Base-by-base conservation (phyloP, 1,140 invertebrate genomes). In the Hyles euphorbiae region DNA sequence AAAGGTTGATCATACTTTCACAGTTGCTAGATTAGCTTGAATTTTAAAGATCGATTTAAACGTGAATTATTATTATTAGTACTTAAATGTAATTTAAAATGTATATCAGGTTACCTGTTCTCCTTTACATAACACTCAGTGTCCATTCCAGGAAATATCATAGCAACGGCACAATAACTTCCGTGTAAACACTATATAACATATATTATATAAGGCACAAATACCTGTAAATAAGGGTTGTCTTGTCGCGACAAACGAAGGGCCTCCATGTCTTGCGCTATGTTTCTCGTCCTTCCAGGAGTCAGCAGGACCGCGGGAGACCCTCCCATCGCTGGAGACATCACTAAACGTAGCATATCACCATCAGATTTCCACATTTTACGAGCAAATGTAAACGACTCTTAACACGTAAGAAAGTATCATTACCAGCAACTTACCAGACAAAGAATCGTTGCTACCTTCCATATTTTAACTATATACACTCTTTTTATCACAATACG, bases 191-290 rank as follows among this genome's bases (percentile, higher is more conserved):
- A 47, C 12, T 40, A 2, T 12, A 11, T 47, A 10, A 22, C 22
- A 6, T 10, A 48, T 11, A 56, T 74, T 68, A 68, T 50, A 54
- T 68, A 63, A 72, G 47, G 44, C n/a, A 33, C n/a, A 36, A n/a
- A 53, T 75, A 94, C 94, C 90, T 94, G 93, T 61, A 96, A 87
- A 82, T 94, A 96, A 32, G 95, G 95, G 90, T 96, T 96, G 78
- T 96, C 95, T 86, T 95, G 94, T 61, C 95, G 88, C 34, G 94
- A 95, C 22, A 95, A 89, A 63, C 94, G 90, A 33, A 96, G 85
- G 12, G 94, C 93, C 84, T 95, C 94, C 94, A 96, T 95, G 74
- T 96, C 95, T 83, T 94, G 93, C 78, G 95, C 93, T 70, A 96
- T 94, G 84, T 95, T 95, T 67, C 94, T 90, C 55, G 93, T 92